Evolutionary conservation across 1,140 invertebrate species (phyloP), one percentile per base, ranked within the genome.

Genomic region (Oppia nitens): DNA sequence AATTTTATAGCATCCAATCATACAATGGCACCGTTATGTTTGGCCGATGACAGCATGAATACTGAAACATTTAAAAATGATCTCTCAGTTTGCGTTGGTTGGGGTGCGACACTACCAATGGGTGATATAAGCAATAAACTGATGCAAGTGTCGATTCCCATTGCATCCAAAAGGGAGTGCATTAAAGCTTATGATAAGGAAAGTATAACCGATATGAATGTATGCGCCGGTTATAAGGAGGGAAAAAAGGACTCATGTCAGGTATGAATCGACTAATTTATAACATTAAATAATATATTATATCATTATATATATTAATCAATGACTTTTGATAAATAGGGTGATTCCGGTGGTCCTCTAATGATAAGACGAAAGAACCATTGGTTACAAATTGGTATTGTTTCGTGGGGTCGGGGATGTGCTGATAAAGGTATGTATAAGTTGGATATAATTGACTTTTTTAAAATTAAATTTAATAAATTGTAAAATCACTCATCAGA

Each of bases 21-120:
- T 68, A 81, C n/a, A n/a, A n/a, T 90, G 11, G 83, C 86, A 61
- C 88, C 90, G 0, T 79, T 93, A 49, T 94, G 89, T 70, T 71
- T 93, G 47, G 89, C 90, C 0, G 20, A 45, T 3, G 2, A 12
- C 6, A n/a, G 26, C 4, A 74, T 79, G 47, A 71, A 72, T n/a
- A 69, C 71, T 2, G 76, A 81, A 59, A 74, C 62, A 17, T 63
- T 63, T 32, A 27, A 60, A 3, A 65, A 65, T 3, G 3, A 49
- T 2, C 51, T 21, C 4, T 9, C 50, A 1, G 57, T 47, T 11
- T 27, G 57, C 1, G 21, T 55, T 14, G 60, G 60, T 9, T 61
- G 57, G 57, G 60, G 60, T 2, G 4, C 57, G 17, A 49, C 60
- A 21, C 57, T 58, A 3, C 60, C 65, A 53, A 60, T 58, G 32